These are phyloP conservation scores for Crotalus helleri DNA, from an alignment of 2,113 vertebrate species.

Conservation along the genomic window DNA sequence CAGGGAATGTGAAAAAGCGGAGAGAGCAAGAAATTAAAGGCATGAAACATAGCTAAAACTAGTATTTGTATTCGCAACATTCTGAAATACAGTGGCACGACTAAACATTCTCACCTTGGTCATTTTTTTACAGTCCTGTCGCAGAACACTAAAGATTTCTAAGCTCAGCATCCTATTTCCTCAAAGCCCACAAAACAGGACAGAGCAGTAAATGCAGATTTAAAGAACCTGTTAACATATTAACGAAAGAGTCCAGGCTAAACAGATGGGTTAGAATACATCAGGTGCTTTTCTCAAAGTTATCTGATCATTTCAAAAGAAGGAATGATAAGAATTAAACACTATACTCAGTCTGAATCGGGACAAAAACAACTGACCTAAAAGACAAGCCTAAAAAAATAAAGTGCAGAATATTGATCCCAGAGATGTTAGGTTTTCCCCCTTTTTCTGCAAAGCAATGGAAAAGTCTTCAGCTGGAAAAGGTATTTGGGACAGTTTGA, in stretches of 20 bases:
- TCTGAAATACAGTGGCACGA: not conserved
- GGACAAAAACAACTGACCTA: not conserved
- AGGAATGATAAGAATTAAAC: not conserved
- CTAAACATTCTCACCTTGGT: not conserved
- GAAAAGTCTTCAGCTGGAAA: slow-evolving; percentile 1
- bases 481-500: slow-evolving; percentile 15
- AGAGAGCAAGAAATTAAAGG: not conserved
- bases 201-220: not conserved
- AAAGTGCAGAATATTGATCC: not conserved
- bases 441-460: not conserved
- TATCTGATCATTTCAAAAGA: not conserved
- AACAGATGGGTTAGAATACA: not conserved
- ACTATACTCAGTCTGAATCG: not conserved
- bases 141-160: not conserved
- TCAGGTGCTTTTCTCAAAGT: not conserved
- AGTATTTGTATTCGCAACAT: not conserved
- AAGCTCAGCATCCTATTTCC: not conserved
- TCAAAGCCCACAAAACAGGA: not conserved
- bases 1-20: not conserved
- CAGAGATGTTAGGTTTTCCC: not conserved
- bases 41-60: not conserved
- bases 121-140: not conserved
- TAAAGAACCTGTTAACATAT: not conserved
- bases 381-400: not conserved
- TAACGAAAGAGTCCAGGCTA: not conserved